Conservation (phyloP, 2,797 vertebrate genomes). For the Lophotriccus pileatus region DNA sequence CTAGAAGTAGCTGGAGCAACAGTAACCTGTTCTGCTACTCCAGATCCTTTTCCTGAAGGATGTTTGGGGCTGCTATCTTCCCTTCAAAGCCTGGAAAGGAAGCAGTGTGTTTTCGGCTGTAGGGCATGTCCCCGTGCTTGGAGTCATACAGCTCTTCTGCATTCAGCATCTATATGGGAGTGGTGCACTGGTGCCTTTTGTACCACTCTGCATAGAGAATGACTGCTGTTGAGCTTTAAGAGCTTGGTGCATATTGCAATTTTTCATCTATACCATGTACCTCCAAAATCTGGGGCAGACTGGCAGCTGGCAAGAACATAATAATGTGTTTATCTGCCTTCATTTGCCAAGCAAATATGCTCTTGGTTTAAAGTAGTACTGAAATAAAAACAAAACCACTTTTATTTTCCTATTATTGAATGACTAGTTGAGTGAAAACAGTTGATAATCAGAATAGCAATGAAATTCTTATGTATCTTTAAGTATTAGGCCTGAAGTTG, state of each 20-base stretch:
- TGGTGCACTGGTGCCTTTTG: neutral
- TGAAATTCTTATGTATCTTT: neutral
- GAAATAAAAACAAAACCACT: neutral
- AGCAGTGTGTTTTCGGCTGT: neutral
- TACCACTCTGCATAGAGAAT: neutral
- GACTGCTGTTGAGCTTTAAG: neutral
- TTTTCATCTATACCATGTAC: neutral
- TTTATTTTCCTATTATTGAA: neutral
- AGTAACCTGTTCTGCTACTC: neutral
- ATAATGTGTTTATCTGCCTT: neutral
- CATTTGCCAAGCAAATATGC: neutral
- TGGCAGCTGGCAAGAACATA: neutral
- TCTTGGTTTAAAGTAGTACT: neutral
- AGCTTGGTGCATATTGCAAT: neutral
- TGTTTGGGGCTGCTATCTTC: neutral
- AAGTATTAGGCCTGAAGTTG: neutral
- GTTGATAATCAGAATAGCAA: neutral
- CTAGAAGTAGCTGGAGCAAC: neutral
- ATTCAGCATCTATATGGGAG: neutral
- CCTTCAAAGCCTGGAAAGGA: neutral
- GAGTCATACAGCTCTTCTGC: neutral
- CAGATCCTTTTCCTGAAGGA: neutral
- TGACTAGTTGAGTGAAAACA: neutral
- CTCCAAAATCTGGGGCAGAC: neutral
- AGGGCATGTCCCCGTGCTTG: neutral